Evolutionary conservation across 35 echinoderm and acorn worm genomes (phyloP).

Genomic region (Patiria miniata): DNA sequence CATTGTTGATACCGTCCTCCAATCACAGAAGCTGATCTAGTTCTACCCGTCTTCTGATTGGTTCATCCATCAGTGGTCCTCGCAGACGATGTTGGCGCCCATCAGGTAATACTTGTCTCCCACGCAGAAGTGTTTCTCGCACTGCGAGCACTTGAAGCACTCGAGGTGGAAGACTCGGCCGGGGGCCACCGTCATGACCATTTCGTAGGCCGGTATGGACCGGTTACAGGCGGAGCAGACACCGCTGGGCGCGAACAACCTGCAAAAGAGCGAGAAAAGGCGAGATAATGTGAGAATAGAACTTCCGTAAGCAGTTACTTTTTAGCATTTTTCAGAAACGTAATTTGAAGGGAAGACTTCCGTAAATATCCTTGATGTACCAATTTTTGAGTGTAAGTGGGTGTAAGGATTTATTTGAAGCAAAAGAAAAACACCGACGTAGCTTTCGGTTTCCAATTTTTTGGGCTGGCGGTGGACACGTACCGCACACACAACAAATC

Average conservation of each 20-base stretch:
- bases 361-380: too few species aligned
- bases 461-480: too few species aligned
- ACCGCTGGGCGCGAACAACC: slow-evolving; percentile 90
- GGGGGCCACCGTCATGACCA: slow-evolving; percentile 76
- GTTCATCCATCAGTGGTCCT: slow-evolving; percentile 64
- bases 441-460: too few species aligned
- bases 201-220: slow-evolving; percentile 83
- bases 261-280: slow-evolving; percentile 27
- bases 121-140: slow-evolving; percentile 96
- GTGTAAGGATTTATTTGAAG: too few species aligned
- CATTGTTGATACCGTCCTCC: too few species aligned
- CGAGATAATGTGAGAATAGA: not conserved
- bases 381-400: too few species aligned
- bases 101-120: slow-evolving; percentile 87
- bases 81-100: slow-evolving; percentile 88
- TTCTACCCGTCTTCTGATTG: too few species aligned
- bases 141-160: slow-evolving; percentile 97
- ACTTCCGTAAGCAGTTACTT: not conserved
- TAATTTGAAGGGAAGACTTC: not conserved
- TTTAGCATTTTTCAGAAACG: not conserved
- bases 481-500: too few species aligned
- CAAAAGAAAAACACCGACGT: too few species aligned
- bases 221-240: slow-evolving; percentile 80
- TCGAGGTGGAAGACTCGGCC: slow-evolving; percentile 78
- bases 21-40: too few species aligned